Evolutionary conservation across 2,797 vertebrate species (phyloP).

Genomic region (Chelon auratus): DNA sequence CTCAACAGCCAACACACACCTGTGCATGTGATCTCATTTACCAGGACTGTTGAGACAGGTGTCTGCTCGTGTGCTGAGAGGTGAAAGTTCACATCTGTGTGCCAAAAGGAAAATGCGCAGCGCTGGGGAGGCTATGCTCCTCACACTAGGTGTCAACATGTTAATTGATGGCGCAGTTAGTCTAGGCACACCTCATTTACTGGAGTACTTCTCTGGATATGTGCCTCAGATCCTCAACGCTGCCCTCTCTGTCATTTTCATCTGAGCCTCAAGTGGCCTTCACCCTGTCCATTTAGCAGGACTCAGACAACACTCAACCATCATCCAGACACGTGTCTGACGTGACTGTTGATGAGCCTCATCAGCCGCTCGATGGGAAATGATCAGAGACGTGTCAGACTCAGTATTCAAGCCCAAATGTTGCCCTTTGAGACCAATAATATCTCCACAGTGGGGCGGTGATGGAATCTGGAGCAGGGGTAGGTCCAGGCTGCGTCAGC

Average conservation of each 20-base stretch:
- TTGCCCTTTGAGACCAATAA: conserved; percentile 52
- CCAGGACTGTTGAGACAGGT: conserved; percentile 77
- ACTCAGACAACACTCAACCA: conserved; percentile 29
- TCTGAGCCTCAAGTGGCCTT: conserved; percentile 48
- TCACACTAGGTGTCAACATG: conserved; percentile 68
- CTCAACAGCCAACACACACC: conserved; percentile 39
- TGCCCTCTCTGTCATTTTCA: conserved; percentile 61
- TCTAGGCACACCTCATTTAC: conserved; percentile 71
- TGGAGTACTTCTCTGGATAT: conserved; percentile 67
- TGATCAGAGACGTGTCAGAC: conserved; percentile 52
- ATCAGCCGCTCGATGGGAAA: conserved; percentile 63
- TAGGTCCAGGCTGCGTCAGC: conserved; percentile 46
- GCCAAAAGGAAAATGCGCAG: conserved; percentile 66
- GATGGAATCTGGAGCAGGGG: conserved; percentile 60
- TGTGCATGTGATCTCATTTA: conserved; percentile 67
- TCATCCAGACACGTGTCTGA: conserved; percentile 28
- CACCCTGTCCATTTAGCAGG: conserved; percentile 38
- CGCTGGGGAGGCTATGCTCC: conserved; percentile 46
- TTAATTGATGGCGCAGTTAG: conserved; percentile 73
- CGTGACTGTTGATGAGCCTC: conserved; percentile 62
- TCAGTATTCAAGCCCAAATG: conserved; percentile 55
- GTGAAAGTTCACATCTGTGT: conserved; percentile 78
- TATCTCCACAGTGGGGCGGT: conserved; percentile 39
- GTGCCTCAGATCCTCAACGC: conserved; percentile 53
- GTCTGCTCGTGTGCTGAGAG: conserved; percentile 59